A percentile compares a stretch with the other conserved stretches of the same genome.
phyloP scores from a whole-genome alignment of 2,888 invertebrate genomes.

The Sclerodermus sp. region DNA sequence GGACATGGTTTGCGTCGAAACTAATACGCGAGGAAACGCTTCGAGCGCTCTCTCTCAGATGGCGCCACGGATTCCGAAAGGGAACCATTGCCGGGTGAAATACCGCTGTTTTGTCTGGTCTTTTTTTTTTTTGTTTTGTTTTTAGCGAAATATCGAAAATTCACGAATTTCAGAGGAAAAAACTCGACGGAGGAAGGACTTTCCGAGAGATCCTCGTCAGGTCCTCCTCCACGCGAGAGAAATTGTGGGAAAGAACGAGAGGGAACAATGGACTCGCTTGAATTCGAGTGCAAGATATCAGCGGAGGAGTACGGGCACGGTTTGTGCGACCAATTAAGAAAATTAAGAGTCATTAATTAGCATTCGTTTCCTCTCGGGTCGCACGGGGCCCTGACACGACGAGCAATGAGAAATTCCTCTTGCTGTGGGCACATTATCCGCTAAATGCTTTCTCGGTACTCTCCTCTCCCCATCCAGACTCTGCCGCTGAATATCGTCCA shows the following conservation, averaged over 20 bases:
- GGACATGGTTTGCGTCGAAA: conserved; percentile 29
- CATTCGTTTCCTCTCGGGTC: conserved; percentile 47
- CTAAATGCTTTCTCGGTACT: conserved; percentile 30
- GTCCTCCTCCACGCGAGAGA: neutral
- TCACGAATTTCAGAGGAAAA: too few species aligned
- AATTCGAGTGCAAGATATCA: neutral
- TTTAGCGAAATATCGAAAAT: too few species aligned
- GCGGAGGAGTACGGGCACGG: conserved; percentile 15
- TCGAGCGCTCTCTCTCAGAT: conserved; percentile 7
- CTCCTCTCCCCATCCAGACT: conserved; percentile 1
- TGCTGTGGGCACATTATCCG: conserved; percentile 49
- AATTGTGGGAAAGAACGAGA: conserved; percentile 1
- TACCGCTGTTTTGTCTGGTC: too few species aligned
- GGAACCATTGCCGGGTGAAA: neutral
- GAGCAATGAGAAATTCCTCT: conserved; percentile 39
- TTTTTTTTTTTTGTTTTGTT: too few species aligned
- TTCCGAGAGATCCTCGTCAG: too few species aligned
- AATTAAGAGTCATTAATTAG: conserved; percentile 58
- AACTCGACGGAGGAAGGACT: too few species aligned
- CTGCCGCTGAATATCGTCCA: conserved; percentile 6
- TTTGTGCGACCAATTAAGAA: conserved; percentile 48
- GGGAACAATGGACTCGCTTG: conserved; percentile 3
- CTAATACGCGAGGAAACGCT: conserved; percentile 4
- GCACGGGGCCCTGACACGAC: conserved; percentile 11
- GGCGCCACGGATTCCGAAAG: conserved; percentile 10